Evolutionary conservation across 2,113 vertebrate species (phyloP), one percentile per base, ranked within the genome.

Genomic region (Plestiodon gilberti): DNA sequence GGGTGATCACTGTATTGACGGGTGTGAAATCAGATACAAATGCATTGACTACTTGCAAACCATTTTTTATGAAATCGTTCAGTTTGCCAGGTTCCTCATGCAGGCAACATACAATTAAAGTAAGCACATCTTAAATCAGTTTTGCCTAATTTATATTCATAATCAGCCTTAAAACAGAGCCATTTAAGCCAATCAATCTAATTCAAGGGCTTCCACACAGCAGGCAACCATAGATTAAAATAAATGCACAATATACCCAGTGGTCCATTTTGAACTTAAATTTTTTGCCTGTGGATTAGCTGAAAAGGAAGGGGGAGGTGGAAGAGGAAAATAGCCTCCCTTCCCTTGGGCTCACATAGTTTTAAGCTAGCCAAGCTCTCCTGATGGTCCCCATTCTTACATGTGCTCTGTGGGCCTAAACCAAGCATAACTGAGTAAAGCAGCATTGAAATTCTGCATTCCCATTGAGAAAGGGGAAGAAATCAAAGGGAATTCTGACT

Each of bases 131-230:
- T 64, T 48, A 61, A 80, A 64, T 80, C 57, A 80, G 67, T 59
- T 81, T 73, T 86, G 78, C 69, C 38, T 86, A 48, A 23, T 81
- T 40, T 80, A 64, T 81, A 22, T 80, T 73, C 57, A 64, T 62
- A 80, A 86, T 86, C 84, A 80, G 22, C 6, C 25, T 40, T 59
- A 78, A 82, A n/a, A 22, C 10, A 69, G n/a, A 77, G 28, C 75
- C 57, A 38, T 57, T 78, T 69, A 55, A 85, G 23, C 57, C 52
- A 69, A 69, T 67, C 25, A 40, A 33, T n/a, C 48, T 78, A 62
- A 85, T 69, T 85, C 62, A 85, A 85, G 62, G 69, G 33, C 67
- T 80, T 80, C 52, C 17, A 59, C 77, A 52, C 67, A 81, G 77
- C 8, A 86, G 67, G 69, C 33, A 86, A 73, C 22, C 6, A 11